A percentile compares a stretch with the other conserved stretches of the same genome.
phyloP scores from a whole-genome alignment of 30 jellyfish, hydroid and myxozoan genomes.

The Hydractinia echinata region DNA sequence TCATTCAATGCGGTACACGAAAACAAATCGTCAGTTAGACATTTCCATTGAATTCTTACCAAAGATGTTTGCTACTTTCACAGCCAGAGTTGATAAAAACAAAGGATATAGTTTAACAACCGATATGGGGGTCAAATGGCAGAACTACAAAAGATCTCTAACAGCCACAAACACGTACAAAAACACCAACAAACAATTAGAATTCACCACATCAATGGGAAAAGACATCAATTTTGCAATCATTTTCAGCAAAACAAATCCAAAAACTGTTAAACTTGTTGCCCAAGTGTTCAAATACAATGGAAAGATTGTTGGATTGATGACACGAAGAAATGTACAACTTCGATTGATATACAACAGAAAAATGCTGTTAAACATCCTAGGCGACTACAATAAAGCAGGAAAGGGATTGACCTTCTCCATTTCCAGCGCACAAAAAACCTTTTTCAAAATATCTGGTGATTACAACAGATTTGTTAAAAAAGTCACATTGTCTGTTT shows the following conservation, averaged over 20 bases:
- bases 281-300: slow-evolving; percentile 7
- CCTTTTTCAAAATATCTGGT: slow-evolving; percentile 13
- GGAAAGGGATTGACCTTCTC: slow-evolving; percentile 34
- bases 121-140: slow-evolving; percentile 64
- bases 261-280: slow-evolving; percentile 13
- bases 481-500: background rate
- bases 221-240: slow-evolving; percentile 1
- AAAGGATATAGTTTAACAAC: slow-evolving; percentile 71
- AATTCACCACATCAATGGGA: slow-evolving; percentile 30
- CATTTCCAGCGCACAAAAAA: slow-evolving; percentile 14
- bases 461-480: background rate
- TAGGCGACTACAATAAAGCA: slow-evolving; percentile 46
- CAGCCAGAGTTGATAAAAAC: slow-evolving; percentile 49
- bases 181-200: slow-evolving; percentile 45
- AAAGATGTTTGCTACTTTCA: slow-evolving; percentile 63
- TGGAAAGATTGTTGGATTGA: background rate
- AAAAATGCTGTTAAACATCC: slow-evolving; percentile 31
- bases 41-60: slow-evolving; percentile 86
- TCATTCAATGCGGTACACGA: slow-evolving; percentile 49
- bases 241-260: background rate
- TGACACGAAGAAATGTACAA: background rate
- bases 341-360: slow-evolving; percentile 16
- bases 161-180: slow-evolving; percentile 38
- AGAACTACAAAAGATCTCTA: slow-evolving; percentile 46
- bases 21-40: slow-evolving; percentile 36